Base-by-base conservation (phyloP, 2,797 vertebrate genomes). In the Microctenopoma lineatum region DNA sequence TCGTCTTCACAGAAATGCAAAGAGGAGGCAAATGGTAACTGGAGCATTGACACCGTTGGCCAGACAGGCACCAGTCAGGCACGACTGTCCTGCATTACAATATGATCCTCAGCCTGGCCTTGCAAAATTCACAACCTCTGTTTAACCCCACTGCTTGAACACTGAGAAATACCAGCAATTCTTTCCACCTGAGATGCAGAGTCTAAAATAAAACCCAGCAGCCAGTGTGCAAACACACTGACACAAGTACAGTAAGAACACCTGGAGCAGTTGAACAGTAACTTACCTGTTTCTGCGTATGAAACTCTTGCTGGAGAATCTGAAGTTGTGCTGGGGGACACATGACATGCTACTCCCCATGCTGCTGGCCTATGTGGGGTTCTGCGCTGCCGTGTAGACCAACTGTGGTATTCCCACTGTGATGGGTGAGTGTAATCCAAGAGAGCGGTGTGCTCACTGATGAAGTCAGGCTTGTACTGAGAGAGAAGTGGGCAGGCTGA, bases 311-410 rank as follows among this genome's bases (percentile, higher is more conserved):
- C 94, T 92, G 75, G 94, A 95, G 80, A 90, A 94, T 62, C 90
- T 93, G 73, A 94, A 92, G 83, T 94, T 95, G 86, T 94, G 91
- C 52, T 94, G 92, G 78, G 94, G 94, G 67, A 95, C 92, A 80
- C 94, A 95, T 83, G 94, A 95, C 89, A 95, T 90, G 81, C 92
- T 92, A 86, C 89, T 94, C 93, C 94, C 94, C 94, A 95, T 95
- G 81, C 41, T 93, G 87, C 73, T 15, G 6, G 4, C 8, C 21
- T 77, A 16, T 81, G 70, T 59, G 32, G 58, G 58, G 73, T 52
- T 80, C 42, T 74, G 46, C 1, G 70, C 76, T 73, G 55, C 64
- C 61, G 52, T 77, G 47, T 64, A 59, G 48, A 57, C 4, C 29
- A 74, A 70, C 79, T 63, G 55, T 80, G 4, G 39, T 41, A 65